Evolutionary conservation across 2,888 invertebrate genomes (phyloP), one percentile per base, ranked within the genome.

Genomic region (Microctonus hyperodae): DNA sequence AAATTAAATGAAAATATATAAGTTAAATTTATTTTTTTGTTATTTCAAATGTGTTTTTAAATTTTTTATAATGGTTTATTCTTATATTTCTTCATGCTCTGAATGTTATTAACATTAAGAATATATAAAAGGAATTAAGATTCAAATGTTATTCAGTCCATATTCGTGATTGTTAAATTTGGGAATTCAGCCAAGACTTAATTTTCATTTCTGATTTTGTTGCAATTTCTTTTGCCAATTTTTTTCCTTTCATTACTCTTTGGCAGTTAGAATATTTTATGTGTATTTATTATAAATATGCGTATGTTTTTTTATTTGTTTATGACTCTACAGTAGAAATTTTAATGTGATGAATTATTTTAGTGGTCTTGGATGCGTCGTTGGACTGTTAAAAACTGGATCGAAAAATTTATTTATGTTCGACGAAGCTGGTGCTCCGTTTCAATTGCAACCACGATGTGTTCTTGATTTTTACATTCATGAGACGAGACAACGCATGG

Each of bases 401-500:
- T 88, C 88, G 70, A 98, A 98, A 86, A 92, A 93, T 78, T 86
- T 98, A 62, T 98, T 94, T 86, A 88, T 98, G 61, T 91, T 91
- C 81, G 93, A 95, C 82, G 87, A 88, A 75, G 83, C 86, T 64
- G 91, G 91, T 16, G 85, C 86, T 58, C 90, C 92, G 74, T 91
- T 90, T 81, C 94, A 96, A 83, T 87, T 93, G 67, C 89, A 92
- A 72, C 92, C 96, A 0, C 87, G 94, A 13, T 97, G 97, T 83
- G 89, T 98, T 65, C 88, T 98, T 58, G 98, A 98, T 84, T 98
- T 98, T 86, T 98, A 93, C 84, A 90, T 98, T 25, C 89, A 94
- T 78, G 92, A 92, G 81, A 89, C 92, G 2, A 88, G 90, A 56
- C 97, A 97, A 85, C 90, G 97, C 64, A 88, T 88, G 81, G 98